Evolutionary conservation across 1,140 invertebrate species (phyloP), one percentile per base, ranked within the genome.

Genomic region (Sipha flava): DNA sequence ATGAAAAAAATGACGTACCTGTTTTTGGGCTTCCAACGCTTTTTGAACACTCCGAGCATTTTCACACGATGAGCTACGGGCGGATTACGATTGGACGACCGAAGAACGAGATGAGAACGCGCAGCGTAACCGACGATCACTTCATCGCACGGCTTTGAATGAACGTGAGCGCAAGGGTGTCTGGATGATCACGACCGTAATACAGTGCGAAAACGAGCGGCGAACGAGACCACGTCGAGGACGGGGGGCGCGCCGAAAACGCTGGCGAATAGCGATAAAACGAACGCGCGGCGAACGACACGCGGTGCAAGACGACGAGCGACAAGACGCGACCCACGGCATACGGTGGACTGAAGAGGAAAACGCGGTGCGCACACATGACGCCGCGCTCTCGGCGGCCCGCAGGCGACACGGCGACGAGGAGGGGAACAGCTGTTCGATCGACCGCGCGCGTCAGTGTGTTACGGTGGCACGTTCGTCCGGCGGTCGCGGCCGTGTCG

Each of bases 1-100:
- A n/a, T n/a, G n/a, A n/a, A n/a, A n/a, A n/a, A n/a, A n/a, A n/a
- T n/a, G 16, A 21, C n/a, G n/a, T n/a, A 77, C 72, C 72, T 77
- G 34, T 59, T 83, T 82, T 83, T 83, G 59, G 82, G 83, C 81
- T 83, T 83, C 83, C 82, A 83, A 5, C 83, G 81, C 73, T 82
- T 83, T 68, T 83, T 83, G 23, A 83, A 80, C 6, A 83, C 83
- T 16, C 82, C 83, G 37, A 83, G 80, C 83, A 83, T 83, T 54
- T 57, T 54, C n/a, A n/a, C n/a, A n/a, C n/a, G n/a, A n/a, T n/a
- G n/a, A n/a, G n/a, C n/a, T n/a, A n/a, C n/a, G n/a, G n/a, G n/a
- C n/a, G n/a, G n/a, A n/a, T n/a, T n/a, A n/a, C n/a, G n/a, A 3
- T 26, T 3, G 12, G 26, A 57, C n/a, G 9, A 3, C 12, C 14